Evolutionary conservation across 2,797 vertebrate genomes (phyloP), one percentile per base, ranked within the genome.

Genomic region (Alauda arvensis): DNA sequence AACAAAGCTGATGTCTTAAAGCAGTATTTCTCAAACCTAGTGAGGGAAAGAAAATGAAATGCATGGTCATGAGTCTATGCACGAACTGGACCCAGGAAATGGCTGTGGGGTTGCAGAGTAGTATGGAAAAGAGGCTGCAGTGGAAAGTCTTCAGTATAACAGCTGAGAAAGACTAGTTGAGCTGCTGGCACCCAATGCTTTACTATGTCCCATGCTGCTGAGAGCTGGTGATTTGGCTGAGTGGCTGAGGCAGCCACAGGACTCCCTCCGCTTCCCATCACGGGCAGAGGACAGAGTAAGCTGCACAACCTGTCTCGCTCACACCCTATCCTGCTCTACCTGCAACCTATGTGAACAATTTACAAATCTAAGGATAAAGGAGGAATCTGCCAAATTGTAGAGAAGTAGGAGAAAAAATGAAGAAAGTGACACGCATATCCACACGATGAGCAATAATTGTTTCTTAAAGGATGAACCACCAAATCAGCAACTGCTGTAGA

Each of bases 1-100:
- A 84, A 33, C 33, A 62, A 77, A 79, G 23, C 16, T 37, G 7
- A 18, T 62, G 10, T 23, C 39, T 72, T 74, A 62, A 53, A 59
- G 31, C 23, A 46, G 33, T 28, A 40, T 43, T 77, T 59, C 53
- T 67, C 45, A 79, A 55, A 69, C 10, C 10, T 23, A 62, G 15
- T 1, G 8, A 85, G 20, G 23, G 8, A 77, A 2, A 19, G 31
- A 48, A 80, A 76, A 88, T 8, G 12, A 76, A 43, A 43, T 6
- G 12, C 0, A 9, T 15, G 17, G 18, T 18, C 52, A 25, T 1
- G 1, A 72, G 33, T 4, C 31, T 26, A 2, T 11, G 21, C 19
- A 62, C 16, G 25, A 79, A 34, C 0, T 10, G 5, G 21, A 43
- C 6, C 7, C 1, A 21, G 26, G 26, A 52, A 8, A 37, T 3